Percentiles rank a stretch among this genome's conserved stretches.
Conservation (phyloP, 2,888 invertebrate genomes). For the Aphodius sticticus region DNA sequence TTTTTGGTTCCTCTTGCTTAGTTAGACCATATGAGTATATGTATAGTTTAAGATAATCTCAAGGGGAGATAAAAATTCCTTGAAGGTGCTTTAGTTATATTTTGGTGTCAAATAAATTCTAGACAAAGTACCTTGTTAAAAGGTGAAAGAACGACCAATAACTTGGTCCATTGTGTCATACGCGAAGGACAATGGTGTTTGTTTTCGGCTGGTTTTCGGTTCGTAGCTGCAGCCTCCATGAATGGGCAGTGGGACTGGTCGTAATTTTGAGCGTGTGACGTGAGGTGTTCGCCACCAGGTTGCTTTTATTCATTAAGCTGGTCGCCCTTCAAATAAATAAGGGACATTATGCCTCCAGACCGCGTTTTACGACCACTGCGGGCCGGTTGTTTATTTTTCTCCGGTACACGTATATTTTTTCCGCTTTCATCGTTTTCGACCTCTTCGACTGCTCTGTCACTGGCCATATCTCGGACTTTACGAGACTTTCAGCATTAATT, state of each 20-base stretch:
- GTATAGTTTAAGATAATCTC: no score
- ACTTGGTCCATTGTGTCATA: neutral
- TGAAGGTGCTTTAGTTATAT: neutral
- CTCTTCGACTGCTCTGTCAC: conserved; percentile 4
- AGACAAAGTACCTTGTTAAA: neutral
- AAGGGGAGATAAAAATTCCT: no score
- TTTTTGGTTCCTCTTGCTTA: no score
- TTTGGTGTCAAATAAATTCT: neutral
- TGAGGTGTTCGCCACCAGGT: conserved; percentile 34
- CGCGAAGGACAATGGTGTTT: conserved; percentile 4
- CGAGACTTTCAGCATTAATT: conserved; percentile 4
- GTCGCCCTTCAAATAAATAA: conserved; percentile 26
- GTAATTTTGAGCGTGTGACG: conserved; percentile 31
- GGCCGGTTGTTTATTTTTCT: neutral
- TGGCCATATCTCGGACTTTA: neutral
- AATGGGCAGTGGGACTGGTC: neutral
- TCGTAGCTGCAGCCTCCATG: neutral
- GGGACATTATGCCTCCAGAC: conserved; percentile 16
- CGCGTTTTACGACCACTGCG: neutral
- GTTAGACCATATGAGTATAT: no score
- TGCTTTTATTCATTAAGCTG: conserved; percentile 32
- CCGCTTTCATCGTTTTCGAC: conserved; percentile 4
- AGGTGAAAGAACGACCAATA: neutral
- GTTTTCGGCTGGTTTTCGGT: neutral
- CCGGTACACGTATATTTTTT: neutral